Evolutionary conservation across 2,888 invertebrate genomes (phyloP).

Genomic region (Buathra laborator): DNA sequence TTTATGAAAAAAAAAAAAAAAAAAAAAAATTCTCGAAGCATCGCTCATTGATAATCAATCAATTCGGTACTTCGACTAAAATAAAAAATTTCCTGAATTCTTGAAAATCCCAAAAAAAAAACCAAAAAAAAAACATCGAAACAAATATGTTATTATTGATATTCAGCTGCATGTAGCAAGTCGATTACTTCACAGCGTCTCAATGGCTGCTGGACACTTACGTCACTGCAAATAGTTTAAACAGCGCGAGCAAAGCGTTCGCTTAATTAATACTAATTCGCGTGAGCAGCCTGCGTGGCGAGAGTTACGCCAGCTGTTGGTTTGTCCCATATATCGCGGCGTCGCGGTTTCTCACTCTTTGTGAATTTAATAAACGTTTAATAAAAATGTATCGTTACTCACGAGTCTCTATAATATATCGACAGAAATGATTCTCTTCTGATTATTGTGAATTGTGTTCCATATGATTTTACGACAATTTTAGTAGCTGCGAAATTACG

Average conservation of each 20-base stretch:
- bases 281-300: constrained; percentile 55
- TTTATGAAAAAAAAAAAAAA: too few relatives aligned
- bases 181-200: too few relatives aligned
- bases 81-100: too few relatives aligned
- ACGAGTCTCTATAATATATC: background rate
- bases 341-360: constrained; percentile 12
- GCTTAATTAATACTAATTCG: constrained; percentile 67
- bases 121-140: too few relatives aligned
- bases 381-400: constrained; percentile 6
- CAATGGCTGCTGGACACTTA: constrained; percentile 6
- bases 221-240: constrained; percentile 54
- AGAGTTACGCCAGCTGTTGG: constrained; percentile 62
- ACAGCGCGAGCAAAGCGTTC: constrained; percentile 48
- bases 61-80: too few relatives aligned
- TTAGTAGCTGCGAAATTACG: background rate
- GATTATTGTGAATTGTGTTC: constrained; percentile 36
- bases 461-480: background rate
- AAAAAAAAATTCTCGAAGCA: too few relatives aligned
- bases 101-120: too few relatives aligned
- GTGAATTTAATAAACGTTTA: constrained; percentile 13
- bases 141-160: too few relatives aligned
- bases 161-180: too few relatives aligned
- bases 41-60: background rate
- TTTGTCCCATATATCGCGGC: constrained; percentile 38
- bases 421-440: constrained; percentile 52